Evolutionary conservation across 37 sponge, comb jelly and placozoan species (phyloP).

Genomic region (Theonella swinhoei): DNA sequence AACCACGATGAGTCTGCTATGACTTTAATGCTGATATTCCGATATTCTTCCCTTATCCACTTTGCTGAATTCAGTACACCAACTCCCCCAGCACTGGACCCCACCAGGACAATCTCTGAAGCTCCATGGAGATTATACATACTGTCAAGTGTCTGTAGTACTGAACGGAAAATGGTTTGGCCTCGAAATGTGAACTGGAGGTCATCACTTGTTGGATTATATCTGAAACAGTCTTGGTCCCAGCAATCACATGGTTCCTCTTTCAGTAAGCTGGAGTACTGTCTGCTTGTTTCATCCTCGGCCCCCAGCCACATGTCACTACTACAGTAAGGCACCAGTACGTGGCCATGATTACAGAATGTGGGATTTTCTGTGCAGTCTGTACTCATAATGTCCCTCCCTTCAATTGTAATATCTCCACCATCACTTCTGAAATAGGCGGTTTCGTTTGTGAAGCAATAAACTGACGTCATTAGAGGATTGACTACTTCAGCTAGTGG

Average conservation of each 20-base stretch:
- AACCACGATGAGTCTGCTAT: constrained; percentile 90
- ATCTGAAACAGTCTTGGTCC: constrained; percentile 10
- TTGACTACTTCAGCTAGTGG: background rate
- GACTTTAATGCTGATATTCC: constrained; percentile 6
- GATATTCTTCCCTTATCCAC: constrained; percentile 24
- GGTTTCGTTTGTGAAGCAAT: background rate
- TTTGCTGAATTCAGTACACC: constrained; percentile 74
- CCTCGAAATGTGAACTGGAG: constrained; percentile 81
- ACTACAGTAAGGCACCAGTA: constrained; percentile 80
- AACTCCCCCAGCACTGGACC: constrained; percentile 90
- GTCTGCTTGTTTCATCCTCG: background rate
- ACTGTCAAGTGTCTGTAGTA: constrained; percentile 35
- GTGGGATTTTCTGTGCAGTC: constrained; percentile 12
- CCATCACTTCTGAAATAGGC: background rate
- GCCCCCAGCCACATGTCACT: constrained; percentile 68
- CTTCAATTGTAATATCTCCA: constrained; percentile 9
- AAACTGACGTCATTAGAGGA: constrained; percentile 58
- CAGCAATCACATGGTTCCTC: background rate
- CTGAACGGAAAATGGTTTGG: constrained; percentile 33
- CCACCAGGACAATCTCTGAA: constrained; percentile 49
- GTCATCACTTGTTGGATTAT: background rate
- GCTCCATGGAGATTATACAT: constrained; percentile 31
- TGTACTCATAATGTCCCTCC: constrained; percentile 50
- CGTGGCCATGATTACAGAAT: constrained; percentile 64
- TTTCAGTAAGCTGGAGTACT: too few species aligned